phyloP scores from a whole-genome alignment of 1,140 invertebrate species.

The Atta texana region DNA sequence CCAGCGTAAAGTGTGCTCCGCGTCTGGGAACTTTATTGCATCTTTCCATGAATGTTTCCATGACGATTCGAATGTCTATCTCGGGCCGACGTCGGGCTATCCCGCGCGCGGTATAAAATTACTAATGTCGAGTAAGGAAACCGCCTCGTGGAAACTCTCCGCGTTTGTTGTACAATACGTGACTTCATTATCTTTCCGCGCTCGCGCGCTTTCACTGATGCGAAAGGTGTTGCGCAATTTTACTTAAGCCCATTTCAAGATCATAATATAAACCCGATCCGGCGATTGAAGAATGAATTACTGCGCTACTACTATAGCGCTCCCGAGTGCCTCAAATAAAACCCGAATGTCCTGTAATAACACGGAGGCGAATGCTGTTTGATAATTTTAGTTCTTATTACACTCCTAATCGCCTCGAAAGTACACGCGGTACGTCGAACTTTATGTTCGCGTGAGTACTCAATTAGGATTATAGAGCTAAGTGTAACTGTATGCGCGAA shows the following conservation, averaged over 20 bases:
- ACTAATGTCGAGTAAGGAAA: slow-evolving; percentile 68
- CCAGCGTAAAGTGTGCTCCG: slow-evolving; percentile 55
- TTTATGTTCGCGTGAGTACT: slow-evolving; percentile 34
- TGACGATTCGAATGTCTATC: slow-evolving; percentile 64
- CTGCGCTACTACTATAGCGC: background rate
- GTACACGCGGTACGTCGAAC: background rate
- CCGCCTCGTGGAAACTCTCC: slow-evolving; percentile 56
- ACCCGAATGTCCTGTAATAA: slow-evolving; percentile 51
- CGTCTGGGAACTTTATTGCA: slow-evolving; percentile 63
- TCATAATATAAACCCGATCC: slow-evolving; percentile 58
- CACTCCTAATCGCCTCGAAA: slow-evolving; percentile 33
- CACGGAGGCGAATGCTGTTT: slow-evolving; percentile 27
- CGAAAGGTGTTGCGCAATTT: slow-evolving; percentile 63
- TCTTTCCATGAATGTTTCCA: slow-evolving; percentile 61
- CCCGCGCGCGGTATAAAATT: slow-evolving; percentile 58
- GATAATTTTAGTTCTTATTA: slow-evolving; percentile 33
- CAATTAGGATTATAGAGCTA: slow-evolving; percentile 38
- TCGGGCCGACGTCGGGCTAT: slow-evolving; percentile 34
- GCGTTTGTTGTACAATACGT: slow-evolving; percentile 62
- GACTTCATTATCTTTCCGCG: slow-evolving; percentile 67
- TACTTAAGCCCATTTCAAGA: slow-evolving; percentile 52
- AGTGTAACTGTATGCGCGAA: background rate
- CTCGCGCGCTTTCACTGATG: slow-evolving; percentile 66
- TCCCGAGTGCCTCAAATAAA: slow-evolving; percentile 10
- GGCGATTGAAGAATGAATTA: slow-evolving; percentile 55